phyloP scores from a whole-genome alignment of 2,113 vertebrate genomes.

The Gymnorhina tibicen region DNA sequence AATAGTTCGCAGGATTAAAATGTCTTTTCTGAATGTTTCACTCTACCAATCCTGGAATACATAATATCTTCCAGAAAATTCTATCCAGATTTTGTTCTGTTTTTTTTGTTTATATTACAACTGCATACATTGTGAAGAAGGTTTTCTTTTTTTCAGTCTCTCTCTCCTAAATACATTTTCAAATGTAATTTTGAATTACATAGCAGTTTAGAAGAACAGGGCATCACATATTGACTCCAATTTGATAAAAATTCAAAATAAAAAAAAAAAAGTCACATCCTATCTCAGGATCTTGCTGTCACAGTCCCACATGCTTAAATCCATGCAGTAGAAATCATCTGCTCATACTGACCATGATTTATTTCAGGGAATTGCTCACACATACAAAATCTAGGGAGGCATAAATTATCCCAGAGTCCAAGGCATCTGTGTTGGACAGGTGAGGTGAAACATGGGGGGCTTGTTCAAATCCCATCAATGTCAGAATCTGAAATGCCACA shows the following conservation, averaged over 20 bases:
- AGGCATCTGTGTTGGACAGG: not conserved
- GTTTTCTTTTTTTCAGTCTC: not conserved
- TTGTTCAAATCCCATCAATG: not conserved
- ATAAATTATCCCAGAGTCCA: not conserved
- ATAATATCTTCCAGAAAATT: not conserved
- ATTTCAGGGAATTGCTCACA: not conserved
- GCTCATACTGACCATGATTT: not conserved
- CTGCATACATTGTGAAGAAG: not conserved
- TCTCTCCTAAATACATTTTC: not conserved
- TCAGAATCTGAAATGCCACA: not conserved
- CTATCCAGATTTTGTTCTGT: not conserved
- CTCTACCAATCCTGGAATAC: not conserved
- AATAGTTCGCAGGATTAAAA: not conserved
- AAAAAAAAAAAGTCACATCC: not conserved
- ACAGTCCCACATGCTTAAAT: not conserved
- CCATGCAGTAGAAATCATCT: not conserved
- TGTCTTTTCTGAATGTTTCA: not conserved
- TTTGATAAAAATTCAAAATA: not conserved
- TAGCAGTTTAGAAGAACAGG: not conserved
- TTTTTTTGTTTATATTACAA: not conserved
- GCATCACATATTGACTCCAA: not conserved
- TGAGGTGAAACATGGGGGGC: not conserved
- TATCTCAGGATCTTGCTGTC: not conserved
- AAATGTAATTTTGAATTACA: not conserved
- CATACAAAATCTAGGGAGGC: not conserved